phyloP scores from a whole-genome alignment of 2,888 invertebrate species.

The Parnassius orleans region DNA sequence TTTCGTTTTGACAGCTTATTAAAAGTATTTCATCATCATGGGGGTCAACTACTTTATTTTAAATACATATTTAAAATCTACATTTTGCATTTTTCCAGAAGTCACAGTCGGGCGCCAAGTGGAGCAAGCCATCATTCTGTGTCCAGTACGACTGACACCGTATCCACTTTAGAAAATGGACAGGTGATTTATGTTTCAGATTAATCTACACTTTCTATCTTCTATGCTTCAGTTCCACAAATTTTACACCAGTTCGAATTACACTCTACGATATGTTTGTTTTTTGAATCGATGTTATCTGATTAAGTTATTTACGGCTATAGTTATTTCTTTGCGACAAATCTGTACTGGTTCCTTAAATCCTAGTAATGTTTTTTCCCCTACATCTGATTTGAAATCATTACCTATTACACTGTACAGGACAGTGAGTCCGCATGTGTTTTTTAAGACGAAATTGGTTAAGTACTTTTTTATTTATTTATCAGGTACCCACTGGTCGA shows the following conservation, averaged over 20 bases:
- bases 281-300: neutral
- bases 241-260: slow-evolving; percentile 7
- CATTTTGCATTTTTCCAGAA: slow-evolving; percentile 47
- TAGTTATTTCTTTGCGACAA: no score
- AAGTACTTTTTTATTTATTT: no score
- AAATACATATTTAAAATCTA: neutral
- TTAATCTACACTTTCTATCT: slow-evolving; percentile 23
- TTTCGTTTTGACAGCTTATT: no score
- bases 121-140: slow-evolving; percentile 77
- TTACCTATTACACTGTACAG: no score
- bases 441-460: no score
- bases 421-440: no score
- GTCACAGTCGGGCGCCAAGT: slow-evolving; percentile 75
- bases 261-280: neutral
- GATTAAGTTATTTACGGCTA: no score
- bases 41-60: neutral
- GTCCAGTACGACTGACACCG: slow-evolving; percentile 69
- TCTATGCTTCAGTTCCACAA: neutral
- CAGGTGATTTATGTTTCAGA: slow-evolving; percentile 51
- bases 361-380: no score
- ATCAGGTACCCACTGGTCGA: slow-evolving; percentile 67
- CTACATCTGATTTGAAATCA: no score
- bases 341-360: no score
- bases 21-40: no score
- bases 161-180: slow-evolving; percentile 77